phyloP scores from a whole-genome alignment of 2,797 vertebrate genomes.

The Eptatretus atami region DNA sequence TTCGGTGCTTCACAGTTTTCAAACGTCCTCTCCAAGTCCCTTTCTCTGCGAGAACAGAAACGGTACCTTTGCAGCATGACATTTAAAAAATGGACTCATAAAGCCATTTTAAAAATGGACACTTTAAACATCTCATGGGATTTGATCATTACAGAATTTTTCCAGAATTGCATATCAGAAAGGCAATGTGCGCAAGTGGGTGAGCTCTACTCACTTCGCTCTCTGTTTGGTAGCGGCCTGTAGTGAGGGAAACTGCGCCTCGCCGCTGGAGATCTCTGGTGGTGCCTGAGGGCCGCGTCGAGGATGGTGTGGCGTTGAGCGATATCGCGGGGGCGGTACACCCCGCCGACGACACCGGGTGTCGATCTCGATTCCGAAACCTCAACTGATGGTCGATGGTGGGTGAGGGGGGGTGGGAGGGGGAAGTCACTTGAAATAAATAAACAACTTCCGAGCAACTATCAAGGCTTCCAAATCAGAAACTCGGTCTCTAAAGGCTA shows the following conservation, averaged over 20 bases:
- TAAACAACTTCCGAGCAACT: neutral
- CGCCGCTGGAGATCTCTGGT: conserved; percentile 68
- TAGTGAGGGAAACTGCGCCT: conserved; percentile 72
- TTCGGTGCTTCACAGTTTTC: conserved; percentile 91
- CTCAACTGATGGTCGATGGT: conserved; percentile 21
- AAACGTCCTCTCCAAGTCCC: conserved; percentile 95
- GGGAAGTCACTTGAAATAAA: neutral
- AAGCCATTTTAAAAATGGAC: no score
- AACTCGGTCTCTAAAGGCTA: no score
- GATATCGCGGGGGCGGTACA: conserved; percentile 76
- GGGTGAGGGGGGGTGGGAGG: neutral
- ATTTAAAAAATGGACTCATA: no score
- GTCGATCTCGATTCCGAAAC: conserved; percentile 34
- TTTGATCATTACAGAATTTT: neutral
- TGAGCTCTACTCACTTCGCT: conserved; percentile 37
- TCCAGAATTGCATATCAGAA: neutral
- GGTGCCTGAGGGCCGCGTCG: conserved; percentile 31
- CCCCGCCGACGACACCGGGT: conserved; percentile 42
- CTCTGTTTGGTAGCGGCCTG: conserved; percentile 65
- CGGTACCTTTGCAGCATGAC: no score
- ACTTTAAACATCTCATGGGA: no score
- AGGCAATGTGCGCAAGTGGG: neutral
- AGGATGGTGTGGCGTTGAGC: conserved; percentile 24
- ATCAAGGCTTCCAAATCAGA: no score
- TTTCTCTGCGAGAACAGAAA: conserved; percentile 27